Evolutionary conservation across 2,797 vertebrate species (phyloP), one percentile per base, ranked within the genome.

Genomic region (Coluber constrictor): DNA sequence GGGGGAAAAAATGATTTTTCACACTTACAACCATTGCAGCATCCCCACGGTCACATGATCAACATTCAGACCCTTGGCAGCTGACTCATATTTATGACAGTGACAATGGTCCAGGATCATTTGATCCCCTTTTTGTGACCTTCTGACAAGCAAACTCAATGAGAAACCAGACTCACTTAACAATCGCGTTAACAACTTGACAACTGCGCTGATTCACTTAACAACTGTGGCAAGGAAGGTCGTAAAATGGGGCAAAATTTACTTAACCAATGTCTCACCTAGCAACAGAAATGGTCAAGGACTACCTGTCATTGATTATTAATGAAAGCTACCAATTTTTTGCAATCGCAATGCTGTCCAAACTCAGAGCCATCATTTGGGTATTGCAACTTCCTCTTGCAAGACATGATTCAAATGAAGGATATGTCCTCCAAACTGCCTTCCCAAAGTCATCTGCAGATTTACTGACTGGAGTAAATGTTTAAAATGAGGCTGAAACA

Each of bases 251-350:
- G 29, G 61, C 29, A 13, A 66, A 66, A 66, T n/a, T n/a, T 29
- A n/a, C 61, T 66, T 13, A 66, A n/a, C 11, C 29, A 63, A 66
- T n/a, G 4, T n/a, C 29, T 66, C 29, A n/a, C 11, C 5, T 66
- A n/a, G 29, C 61, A 66, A n/a, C 11, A 15, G 27, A 66, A n/a
- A 63, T 29, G 61, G 6, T 60, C 20, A 23, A 60, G 23, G 59
- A 25, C 59, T 25, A 60, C 59, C 7, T 60, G 59, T 9, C 96
- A 96, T 96, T 96, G 96, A 94, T 96, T 97, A 96, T 96, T 96
- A 96, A 97, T 96, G 93, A 94, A 94, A 89, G 94, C 94, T 91
- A 97, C 97, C 96, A 96, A 96, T 97, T 95, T 51, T 97, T 95
- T 4, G 0, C 9, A 88, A 94, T 95, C 94, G 92, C 90, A 0